Evolutionary conservation across 2,888 invertebrate genomes (phyloP).

Genomic region (Tetropium fuscum): DNA sequence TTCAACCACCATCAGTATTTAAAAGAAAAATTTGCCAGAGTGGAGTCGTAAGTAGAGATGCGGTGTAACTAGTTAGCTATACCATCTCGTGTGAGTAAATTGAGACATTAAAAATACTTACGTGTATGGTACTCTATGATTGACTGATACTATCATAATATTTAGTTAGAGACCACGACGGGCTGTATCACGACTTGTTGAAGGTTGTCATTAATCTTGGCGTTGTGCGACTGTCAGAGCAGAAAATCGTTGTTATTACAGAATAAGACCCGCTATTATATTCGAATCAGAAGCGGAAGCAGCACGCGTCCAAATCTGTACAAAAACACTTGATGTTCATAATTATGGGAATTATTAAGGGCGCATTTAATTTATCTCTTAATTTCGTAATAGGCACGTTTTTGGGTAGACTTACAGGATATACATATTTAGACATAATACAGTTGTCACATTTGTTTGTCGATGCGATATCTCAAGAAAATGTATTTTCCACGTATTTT

Average conservation of each 20-base stretch:
- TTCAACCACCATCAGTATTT: too few relatives aligned
- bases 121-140: slow-evolving; percentile 14
- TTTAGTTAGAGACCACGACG: slow-evolving; percentile 28
- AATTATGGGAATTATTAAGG: slow-evolving; percentile 26
- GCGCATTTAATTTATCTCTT: not conserved
- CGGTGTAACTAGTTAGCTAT: too few relatives aligned
- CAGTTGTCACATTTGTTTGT: too few relatives aligned
- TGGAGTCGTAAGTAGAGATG: too few relatives aligned
- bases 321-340: slow-evolving; percentile 18
- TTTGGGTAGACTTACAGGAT: too few relatives aligned
- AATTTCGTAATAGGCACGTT: too few relatives aligned
- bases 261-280: slow-evolving; percentile 43
- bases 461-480: too few relatives aligned
- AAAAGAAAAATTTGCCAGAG: too few relatives aligned
- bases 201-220: slow-evolving; percentile 38
- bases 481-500: too few relatives aligned
- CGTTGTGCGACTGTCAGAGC: slow-evolving; percentile 42
- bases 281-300: slow-evolving; percentile 45
- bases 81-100: too few relatives aligned
- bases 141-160: slow-evolving; percentile 28
- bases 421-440: too few relatives aligned
- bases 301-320: slow-evolving; percentile 23
- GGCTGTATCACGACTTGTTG: slow-evolving; percentile 33
- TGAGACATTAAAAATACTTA: too few relatives aligned
- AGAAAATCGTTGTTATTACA: slow-evolving; percentile 45